Conservation (phyloP, 2,888 invertebrate genomes). For the Epsilonema sp. region DNA sequence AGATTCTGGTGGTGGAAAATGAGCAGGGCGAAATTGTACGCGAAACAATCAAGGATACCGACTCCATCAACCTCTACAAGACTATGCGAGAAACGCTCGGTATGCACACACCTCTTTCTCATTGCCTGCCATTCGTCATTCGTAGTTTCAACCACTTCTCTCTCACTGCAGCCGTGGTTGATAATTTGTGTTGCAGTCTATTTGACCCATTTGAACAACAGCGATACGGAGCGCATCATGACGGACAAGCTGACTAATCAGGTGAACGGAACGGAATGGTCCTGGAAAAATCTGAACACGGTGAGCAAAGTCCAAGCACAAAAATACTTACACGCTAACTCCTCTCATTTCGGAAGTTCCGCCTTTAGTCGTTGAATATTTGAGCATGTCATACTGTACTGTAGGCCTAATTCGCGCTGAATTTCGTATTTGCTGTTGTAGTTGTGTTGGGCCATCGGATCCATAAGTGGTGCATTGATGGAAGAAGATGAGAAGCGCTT, state of each 20-base stretch:
- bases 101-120: constrained; percentile 5
- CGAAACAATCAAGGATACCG: constrained; percentile 99
- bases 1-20: constrained; percentile 96
- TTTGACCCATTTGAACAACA: constrained; percentile 90
- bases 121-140: too few species aligned
- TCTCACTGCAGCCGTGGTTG: too few species aligned
- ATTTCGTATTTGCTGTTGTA: too few species aligned
- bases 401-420: too few species aligned
- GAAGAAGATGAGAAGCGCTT: constrained; percentile 99
- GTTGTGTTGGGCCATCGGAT: constrained; percentile 97
- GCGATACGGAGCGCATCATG: constrained; percentile 95
- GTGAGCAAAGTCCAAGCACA: constrained; percentile 31
- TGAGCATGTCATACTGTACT: too few species aligned
- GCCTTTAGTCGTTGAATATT: too few species aligned
- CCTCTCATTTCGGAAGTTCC: background rate
- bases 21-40: constrained; percentile 87
- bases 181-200: constrained; percentile 67
- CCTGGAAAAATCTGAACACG: constrained; percentile 98
- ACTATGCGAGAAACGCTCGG: constrained; percentile 85
- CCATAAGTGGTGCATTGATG: constrained; percentile 93
- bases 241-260: constrained; percentile 93
- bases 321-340: background rate
- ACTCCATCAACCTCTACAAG: constrained; percentile 95
- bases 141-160: too few species aligned
- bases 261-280: constrained; percentile 95